Base-by-base conservation (phyloP, 2,113 vertebrate species). In the Cyprinus carpio region DNA sequence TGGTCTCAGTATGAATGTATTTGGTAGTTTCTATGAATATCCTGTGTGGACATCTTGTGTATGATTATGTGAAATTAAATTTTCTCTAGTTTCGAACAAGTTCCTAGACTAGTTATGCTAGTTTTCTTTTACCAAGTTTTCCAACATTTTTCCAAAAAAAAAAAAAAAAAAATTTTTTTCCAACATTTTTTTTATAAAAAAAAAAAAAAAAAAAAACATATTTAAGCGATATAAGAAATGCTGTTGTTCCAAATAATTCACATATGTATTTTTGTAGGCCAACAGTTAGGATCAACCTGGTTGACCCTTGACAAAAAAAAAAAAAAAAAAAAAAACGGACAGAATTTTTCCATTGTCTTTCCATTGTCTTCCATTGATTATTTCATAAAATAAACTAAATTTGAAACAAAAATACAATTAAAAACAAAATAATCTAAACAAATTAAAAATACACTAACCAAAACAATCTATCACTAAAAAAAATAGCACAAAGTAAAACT, bases 41-140 rank as follows among this genome's bases (percentile, higher is more conserved):
- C 74, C 31, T 81, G 31, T 85, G 7, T 87, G 65, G 74, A 67
- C 6, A 67, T 13, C 9, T 8, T 84, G 34, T 79, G 64, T 75
- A 69, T 49, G 37, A 69, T 40, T 82, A 46, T 76, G 23, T 76
- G 20, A 83, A 80, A 81, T 77, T 1, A 79, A 71, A 85, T 11
- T 64, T 56, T 56, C 6, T 84, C 5, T 75, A 78, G 43, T 83
- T 80, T 71, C 31, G 74, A 51, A 25, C 37, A 12, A 58, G 18
- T 20, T 2, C 18, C 18, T 82, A 23, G 23, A 60, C 4, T n/a
- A 72, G 69, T 43, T 5, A 72, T 40, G 18, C 23, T 72, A 3
- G 4, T 40, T 72, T 72, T 5, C 6, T 40, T n/a, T 23, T 25
- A 1, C 1, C 23, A n/a, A 2, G 0, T 43, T 74, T 25, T 15